Conservation (phyloP, 2,797 vertebrate species). For the Molossus alvarezi region DNA sequence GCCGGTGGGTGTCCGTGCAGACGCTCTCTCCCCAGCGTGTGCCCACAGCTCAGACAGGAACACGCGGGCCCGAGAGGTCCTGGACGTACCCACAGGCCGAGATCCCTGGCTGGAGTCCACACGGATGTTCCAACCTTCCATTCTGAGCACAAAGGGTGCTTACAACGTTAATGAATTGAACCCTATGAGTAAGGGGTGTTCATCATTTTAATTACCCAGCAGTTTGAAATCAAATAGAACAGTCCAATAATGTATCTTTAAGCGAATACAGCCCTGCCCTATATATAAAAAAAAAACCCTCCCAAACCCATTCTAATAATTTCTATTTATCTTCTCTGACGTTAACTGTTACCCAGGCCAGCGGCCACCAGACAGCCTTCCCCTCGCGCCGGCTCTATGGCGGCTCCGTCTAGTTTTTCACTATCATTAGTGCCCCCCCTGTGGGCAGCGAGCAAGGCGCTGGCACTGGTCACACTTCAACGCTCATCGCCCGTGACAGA, state of each 20-base stretch:
- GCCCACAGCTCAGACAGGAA: slow-evolving; percentile 73
- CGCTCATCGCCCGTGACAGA: slow-evolving; percentile 94
- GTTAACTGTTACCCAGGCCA: slow-evolving; percentile 89
- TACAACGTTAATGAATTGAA: slow-evolving; percentile 90
- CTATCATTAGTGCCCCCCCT: slow-evolving; percentile 93
- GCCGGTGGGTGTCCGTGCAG: neutral
- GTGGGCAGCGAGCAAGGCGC: slow-evolving; percentile 91
- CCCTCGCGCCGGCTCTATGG: slow-evolving; percentile 87
- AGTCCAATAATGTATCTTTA: slow-evolving; percentile 90
- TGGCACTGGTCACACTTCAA: slow-evolving; percentile 93
- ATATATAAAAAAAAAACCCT: slow-evolving; percentile 87
- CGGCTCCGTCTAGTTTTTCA: slow-evolving; percentile 90
- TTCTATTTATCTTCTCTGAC: slow-evolving; percentile 92
- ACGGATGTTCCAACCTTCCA: slow-evolving; percentile 80
- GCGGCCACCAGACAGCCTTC: slow-evolving; percentile 89
- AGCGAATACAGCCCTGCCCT: slow-evolving; percentile 88
- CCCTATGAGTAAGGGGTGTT: slow-evolving; percentile 89
- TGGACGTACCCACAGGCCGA: slow-evolving; percentile 69
- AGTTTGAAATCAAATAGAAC: slow-evolving; percentile 90
- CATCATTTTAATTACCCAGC: slow-evolving; percentile 91
- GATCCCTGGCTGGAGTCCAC: slow-evolving; percentile 84
- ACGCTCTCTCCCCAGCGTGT: slow-evolving; percentile 20
- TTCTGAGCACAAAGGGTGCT: slow-evolving; percentile 89
- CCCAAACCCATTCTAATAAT: slow-evolving; percentile 90
- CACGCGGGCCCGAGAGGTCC: slow-evolving; percentile 31